phyloP scores from a whole-genome alignment of 2,797 vertebrate genomes.

The Oryzias dopingdopingensis region DNA sequence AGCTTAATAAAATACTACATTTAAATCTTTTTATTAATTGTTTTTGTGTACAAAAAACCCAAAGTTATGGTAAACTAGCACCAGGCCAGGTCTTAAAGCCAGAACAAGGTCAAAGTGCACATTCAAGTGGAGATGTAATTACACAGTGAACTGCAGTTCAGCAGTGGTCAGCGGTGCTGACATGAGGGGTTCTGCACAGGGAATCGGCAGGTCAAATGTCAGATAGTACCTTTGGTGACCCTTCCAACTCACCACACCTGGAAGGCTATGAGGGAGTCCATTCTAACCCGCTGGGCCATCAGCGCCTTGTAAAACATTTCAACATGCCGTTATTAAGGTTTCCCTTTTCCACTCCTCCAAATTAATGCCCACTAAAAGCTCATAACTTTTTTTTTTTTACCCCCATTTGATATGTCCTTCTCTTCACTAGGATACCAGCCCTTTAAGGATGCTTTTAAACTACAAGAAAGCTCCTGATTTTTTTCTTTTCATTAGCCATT shows the following conservation, averaged over 20 bases:
- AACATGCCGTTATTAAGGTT: conserved; percentile 57
- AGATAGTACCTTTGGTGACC: conserved; percentile 44
- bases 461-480: too few species aligned
- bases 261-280: conserved; percentile 51
- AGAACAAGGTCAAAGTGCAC: background rate
- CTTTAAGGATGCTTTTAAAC: too few species aligned
- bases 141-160: conserved; percentile 12
- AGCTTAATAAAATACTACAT: background rate
- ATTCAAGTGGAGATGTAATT: conserved; percentile 32
- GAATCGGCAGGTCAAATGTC: conserved; percentile 47
- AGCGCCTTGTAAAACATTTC: conserved; percentile 55
- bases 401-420: too few species aligned
- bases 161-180: conserved; percentile 35
- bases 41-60: background rate
- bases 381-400: too few species aligned
- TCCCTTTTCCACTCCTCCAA: conserved; percentile 11
- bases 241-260: conserved; percentile 40
- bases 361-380: too few species aligned
- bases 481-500: too few species aligned
- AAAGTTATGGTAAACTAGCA: background rate
- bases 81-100: background rate
- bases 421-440: too few species aligned
- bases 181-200: conserved; percentile 12
- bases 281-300: conserved; percentile 36
- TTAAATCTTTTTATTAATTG: background rate